Percentiles rank a stretch among this genome's conserved stretches.
Conservation (phyloP, 2,797 vertebrate genomes). For the Sebastes taczanowskii region DNA sequence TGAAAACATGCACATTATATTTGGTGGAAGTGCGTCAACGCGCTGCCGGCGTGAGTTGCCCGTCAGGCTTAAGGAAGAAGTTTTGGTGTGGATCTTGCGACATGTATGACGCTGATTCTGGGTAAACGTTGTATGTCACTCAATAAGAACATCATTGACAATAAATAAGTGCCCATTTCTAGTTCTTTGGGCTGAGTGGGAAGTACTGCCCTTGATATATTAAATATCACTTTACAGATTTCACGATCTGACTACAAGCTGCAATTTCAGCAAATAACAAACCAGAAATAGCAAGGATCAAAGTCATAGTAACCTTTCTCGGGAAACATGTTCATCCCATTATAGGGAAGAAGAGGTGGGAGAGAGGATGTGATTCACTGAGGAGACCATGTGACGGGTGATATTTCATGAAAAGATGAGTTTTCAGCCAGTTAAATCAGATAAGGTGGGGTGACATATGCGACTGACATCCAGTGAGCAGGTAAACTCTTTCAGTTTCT, state of each 20-base stretch:
- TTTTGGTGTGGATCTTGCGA: background rate
- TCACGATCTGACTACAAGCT: background rate
- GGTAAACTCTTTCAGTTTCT: background rate
- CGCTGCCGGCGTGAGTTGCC: too few relatives aligned
- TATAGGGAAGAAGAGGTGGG: background rate
- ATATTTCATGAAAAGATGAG: constrained; percentile 23
- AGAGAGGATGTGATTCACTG: constrained; percentile 34
- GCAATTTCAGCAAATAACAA: background rate
- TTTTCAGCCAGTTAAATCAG: constrained; percentile 9
- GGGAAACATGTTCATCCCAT: background rate
- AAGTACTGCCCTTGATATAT: background rate
- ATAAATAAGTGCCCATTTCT: background rate
- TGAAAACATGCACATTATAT: background rate
- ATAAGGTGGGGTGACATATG: background rate
- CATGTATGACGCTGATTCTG: background rate
- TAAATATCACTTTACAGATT: background rate
- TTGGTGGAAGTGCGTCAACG: background rate
- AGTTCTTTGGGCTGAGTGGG: background rate
- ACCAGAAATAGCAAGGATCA: background rate
- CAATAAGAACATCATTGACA: background rate
- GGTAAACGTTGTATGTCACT: background rate
- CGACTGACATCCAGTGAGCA: background rate
- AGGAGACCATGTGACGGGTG: background rate
- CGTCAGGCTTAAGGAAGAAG: too few relatives aligned
- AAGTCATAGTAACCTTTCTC: background rate